Evolutionary conservation across 2,797 vertebrate genomes (phyloP).

Genomic region (Poecilia picta): DNA sequence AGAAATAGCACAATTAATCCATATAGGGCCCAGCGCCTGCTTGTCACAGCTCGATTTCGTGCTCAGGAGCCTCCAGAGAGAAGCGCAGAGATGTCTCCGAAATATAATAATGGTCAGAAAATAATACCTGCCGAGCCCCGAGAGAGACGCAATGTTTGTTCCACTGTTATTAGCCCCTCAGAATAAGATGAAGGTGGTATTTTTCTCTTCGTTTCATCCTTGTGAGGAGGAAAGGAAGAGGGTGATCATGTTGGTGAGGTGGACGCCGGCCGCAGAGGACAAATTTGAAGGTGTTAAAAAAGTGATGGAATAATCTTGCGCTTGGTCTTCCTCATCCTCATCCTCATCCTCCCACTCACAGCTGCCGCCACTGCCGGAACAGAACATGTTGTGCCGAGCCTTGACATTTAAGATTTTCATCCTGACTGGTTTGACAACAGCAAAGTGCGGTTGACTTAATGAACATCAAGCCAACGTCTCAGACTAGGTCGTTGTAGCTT

Average conservation of each 20-base stretch:
- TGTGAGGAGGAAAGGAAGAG: constrained; percentile 17
- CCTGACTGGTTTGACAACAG: constrained; percentile 39
- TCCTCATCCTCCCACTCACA: constrained; percentile 65
- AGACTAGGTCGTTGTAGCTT: constrained; percentile 8
- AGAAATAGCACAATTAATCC: constrained; percentile 69
- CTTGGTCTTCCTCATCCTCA: constrained; percentile 54
- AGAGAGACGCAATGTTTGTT: constrained; percentile 58
- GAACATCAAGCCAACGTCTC: constrained; percentile 24
- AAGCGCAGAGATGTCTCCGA: constrained; percentile 43
- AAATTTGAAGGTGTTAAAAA: constrained; percentile 66
- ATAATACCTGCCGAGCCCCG: constrained; percentile 50
- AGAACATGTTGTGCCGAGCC: constrained; percentile 61
- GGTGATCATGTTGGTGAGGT: constrained; percentile 46
- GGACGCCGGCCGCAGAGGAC: constrained; percentile 40
- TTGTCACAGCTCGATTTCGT: constrained; percentile 46
- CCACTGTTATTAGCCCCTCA: constrained; percentile 52
- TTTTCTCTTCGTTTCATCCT: constrained; percentile 18
- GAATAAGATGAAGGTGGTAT: constrained; percentile 39
- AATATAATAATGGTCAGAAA: constrained; percentile 61
- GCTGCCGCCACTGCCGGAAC: constrained; percentile 55
- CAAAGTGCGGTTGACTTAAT: constrained; percentile 33
- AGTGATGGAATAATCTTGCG: constrained; percentile 60
- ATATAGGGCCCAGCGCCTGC: constrained; percentile 18
- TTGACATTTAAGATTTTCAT: constrained; percentile 62
- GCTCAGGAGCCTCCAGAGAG: constrained; percentile 37